phyloP scores from a whole-genome alignment of 2,797 vertebrate genomes.

The Chaunax sp. region DNA sequence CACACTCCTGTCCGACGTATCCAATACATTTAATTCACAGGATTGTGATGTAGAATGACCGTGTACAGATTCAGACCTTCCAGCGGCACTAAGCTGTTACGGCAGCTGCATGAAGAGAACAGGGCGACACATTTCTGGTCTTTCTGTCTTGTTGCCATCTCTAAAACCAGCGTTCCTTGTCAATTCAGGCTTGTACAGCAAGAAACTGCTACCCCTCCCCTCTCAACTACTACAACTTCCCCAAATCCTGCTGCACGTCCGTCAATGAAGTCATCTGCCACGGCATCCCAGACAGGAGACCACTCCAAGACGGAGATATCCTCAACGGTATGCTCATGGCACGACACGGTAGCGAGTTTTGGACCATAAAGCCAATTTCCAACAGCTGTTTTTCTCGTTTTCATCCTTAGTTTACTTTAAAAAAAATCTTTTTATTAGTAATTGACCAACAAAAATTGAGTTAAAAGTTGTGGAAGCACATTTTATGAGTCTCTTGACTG shows the following conservation, averaged over 20 bases:
- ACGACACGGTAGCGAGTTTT: too few relatives aligned
- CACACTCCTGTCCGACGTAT: neutral
- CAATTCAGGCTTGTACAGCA: conserved; percentile 91
- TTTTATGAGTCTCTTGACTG: neutral
- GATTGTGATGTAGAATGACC: neutral
- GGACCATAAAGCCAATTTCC: neutral
- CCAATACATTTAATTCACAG: neutral
- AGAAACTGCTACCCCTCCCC: conserved; percentile 99
- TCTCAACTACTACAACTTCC: conserved; percentile 99
- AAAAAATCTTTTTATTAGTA: too few relatives aligned
- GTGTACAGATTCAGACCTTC: neutral
- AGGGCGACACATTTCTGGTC: neutral
- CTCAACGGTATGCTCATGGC: conserved; percentile 88
- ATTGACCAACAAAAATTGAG: too few relatives aligned
- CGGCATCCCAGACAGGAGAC: conserved; percentile 96
- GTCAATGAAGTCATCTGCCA: conserved; percentile 99
- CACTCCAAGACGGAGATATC: conserved; percentile 95
- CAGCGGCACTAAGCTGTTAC: too few relatives aligned
- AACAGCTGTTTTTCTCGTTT: neutral
- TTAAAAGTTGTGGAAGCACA: neutral
- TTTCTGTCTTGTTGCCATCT: neutral
- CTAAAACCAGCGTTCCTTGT: conserved; percentile 12
- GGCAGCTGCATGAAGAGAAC: neutral
- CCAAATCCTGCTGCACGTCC: conserved; percentile 98
- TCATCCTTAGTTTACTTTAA: too few relatives aligned